phyloP scores from a whole-genome alignment of 2,888 invertebrate species.

The Holacanthella duospinosa region DNA sequence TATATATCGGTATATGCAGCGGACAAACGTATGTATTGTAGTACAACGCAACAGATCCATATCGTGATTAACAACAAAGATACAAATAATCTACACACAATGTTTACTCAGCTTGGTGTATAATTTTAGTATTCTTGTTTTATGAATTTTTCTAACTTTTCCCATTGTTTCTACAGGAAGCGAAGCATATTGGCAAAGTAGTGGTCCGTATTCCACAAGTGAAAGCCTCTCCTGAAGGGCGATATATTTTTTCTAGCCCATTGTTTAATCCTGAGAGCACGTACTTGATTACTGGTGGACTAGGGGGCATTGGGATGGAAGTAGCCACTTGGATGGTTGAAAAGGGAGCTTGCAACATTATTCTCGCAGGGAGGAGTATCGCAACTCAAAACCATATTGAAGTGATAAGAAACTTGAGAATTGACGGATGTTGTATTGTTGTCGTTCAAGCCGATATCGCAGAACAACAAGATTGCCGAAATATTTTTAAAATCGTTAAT shows the following conservation, averaged over 20 bases:
- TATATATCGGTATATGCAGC: too few relatives aligned
- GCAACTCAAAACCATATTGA: slow-evolving; percentile 13
- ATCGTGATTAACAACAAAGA: too few relatives aligned
- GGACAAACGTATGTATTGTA: too few relatives aligned
- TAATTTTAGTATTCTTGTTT: too few relatives aligned
- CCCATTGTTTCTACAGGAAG: too few relatives aligned
- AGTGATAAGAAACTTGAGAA: slow-evolving; percentile 5
- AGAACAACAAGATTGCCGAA: slow-evolving; percentile 5
- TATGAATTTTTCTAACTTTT: too few relatives aligned
- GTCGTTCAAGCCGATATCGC: slow-evolving; percentile 20
- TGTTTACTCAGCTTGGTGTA: too few relatives aligned
- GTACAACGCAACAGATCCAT: too few relatives aligned
- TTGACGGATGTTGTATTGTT: slow-evolving; percentile 1
- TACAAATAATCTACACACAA: too few relatives aligned
- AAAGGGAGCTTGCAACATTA: slow-evolving; percentile 20
- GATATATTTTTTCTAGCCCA: slow-evolving; percentile 1
- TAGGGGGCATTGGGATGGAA: slow-evolving; percentile 29
- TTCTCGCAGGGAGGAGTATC: slow-evolving; percentile 18
- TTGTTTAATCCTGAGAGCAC: slow-evolving; percentile 20
- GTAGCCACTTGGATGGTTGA: slow-evolving; percentile 23
- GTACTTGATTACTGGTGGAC: slow-evolving; percentile 26
- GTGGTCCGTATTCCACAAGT: slow-evolving; percentile 13
- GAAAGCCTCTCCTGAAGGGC: not conserved
- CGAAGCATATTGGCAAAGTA: slow-evolving; percentile 28
- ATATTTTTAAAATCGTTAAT: slow-evolving; percentile 3